These are phyloP conservation scores for Anadara kagoshimensis DNA, from an alignment of 1,140 invertebrate species.

Conservation along the genomic window DNA sequence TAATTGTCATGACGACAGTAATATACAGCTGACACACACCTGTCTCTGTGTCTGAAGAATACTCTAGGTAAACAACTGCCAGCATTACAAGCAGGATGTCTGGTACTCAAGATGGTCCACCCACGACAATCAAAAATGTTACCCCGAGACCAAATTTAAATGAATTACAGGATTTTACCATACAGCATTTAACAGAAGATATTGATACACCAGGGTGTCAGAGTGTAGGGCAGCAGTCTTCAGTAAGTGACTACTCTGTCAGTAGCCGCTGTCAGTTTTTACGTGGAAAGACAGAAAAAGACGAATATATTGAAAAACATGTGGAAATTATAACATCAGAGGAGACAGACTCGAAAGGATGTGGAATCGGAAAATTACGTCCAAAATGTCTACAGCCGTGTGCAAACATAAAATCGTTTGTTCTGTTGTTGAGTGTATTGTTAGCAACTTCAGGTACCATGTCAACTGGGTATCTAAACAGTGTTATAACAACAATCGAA, in stretches of 20 bases:
- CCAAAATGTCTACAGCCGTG: constrained; percentile 87
- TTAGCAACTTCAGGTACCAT: constrained; percentile 81
- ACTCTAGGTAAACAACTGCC: no score
- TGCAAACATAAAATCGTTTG: constrained; percentile 87
- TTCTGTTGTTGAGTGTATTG: constrained; percentile 91
- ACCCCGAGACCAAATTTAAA: constrained; percentile 22
- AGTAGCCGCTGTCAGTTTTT: constrained; percentile 54
- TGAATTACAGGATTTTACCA: constrained; percentile 25
- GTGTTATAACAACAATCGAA: constrained; percentile 97
- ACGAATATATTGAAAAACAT: constrained; percentile 48
- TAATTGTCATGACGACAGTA: no score
- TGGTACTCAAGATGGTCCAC: no score
- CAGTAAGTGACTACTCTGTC: constrained; percentile 56
- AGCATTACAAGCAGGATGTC: no score
- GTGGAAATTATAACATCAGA: constrained; percentile 13
- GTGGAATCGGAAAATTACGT: constrained; percentile 87
- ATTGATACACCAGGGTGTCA: constrained; percentile 43
- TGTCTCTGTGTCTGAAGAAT: no score
- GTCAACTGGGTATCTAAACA: constrained; percentile 87
- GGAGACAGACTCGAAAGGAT: constrained; percentile 72
- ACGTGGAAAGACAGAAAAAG: constrained; percentile 49
- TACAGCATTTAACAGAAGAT: constrained; percentile 22
- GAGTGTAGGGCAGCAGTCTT: constrained; percentile 50
- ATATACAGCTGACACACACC: no score
- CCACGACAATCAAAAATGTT: no score